Evolutionary conservation across 1,140 invertebrate species (phyloP).

Genomic region (Ostrea denselamellosa): DNA sequence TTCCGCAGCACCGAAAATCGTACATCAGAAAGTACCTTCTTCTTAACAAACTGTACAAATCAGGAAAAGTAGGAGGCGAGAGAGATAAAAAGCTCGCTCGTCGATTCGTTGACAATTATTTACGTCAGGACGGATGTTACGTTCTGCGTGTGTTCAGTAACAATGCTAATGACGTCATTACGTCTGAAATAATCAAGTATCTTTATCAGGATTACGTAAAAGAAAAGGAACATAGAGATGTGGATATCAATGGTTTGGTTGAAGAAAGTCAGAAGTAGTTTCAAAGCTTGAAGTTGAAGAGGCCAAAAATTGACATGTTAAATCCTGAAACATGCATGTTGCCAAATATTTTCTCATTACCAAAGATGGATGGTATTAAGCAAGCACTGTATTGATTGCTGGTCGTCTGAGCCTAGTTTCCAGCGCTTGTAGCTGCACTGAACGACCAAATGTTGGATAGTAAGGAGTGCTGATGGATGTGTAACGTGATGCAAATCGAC

Average conservation of each 20-base stretch:
- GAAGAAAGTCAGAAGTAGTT: slow-evolving; percentile 1
- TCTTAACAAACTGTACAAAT: slow-evolving; percentile 74
- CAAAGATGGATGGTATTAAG: background rate
- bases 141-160: slow-evolving; percentile 60
- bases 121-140: slow-evolving; percentile 51
- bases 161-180: slow-evolving; percentile 63
- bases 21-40: slow-evolving; percentile 75
- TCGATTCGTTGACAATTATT: slow-evolving; percentile 57
- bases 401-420: background rate
- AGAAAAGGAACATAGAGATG: slow-evolving; percentile 42
- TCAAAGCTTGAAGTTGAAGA: background rate
- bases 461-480: background rate
- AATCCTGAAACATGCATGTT: slow-evolving; percentile 31
- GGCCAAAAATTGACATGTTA: background rate
- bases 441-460: too few relatives aligned
- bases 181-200: slow-evolving; percentile 62
- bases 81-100: slow-evolving; percentile 66
- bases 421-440: background rate
- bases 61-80: slow-evolving; percentile 57
- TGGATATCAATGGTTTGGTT: slow-evolving; percentile 7
- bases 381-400: background rate
- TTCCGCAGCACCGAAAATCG: slow-evolving; percentile 68
- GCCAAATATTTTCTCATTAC: slow-evolving; percentile 21
- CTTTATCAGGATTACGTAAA: slow-evolving; percentile 61
- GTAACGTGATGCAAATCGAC: slow-evolving; percentile 1